phyloP scores from a whole-genome alignment of 1,140 invertebrate genomes.

The Plutomurus gul region DNA sequence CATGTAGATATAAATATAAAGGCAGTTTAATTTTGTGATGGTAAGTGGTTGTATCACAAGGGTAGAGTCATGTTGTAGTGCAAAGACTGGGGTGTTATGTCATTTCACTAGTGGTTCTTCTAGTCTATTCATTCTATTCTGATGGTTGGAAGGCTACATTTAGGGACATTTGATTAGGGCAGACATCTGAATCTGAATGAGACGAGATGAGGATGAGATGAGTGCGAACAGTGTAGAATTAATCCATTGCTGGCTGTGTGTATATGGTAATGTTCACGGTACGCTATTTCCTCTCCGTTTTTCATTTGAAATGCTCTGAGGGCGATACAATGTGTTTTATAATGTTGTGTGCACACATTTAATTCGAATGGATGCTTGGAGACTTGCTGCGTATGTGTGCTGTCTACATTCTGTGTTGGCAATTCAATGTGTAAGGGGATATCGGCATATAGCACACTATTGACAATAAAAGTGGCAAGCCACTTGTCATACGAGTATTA shows the following conservation, averaged over 20 bases:
- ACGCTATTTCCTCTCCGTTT: background rate
- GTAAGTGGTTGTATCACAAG: constrained; percentile 15
- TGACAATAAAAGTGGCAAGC: background rate
- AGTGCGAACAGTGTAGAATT: background rate
- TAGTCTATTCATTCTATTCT: background rate
- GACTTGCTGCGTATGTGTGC: background rate
- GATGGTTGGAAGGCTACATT: background rate
- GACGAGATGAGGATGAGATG: constrained; percentile 8
- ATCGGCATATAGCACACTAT: background rate
- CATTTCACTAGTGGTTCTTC: no score
- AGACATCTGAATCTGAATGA: background rate
- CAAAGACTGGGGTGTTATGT: no score
- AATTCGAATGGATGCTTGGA: background rate
- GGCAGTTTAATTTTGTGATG: background rate
- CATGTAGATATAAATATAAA: background rate
- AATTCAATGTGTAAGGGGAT: background rate
- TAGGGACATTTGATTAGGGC: background rate
- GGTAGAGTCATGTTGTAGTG: background rate
- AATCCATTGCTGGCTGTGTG: background rate
- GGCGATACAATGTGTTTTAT: no score
- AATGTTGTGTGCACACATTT: no score
- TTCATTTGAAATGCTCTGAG: background rate
- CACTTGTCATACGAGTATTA: constrained; percentile 28
- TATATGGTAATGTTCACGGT: background rate
- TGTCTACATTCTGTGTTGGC: background rate